These are phyloP conservation scores for Graphium colonna DNA, from an alignment of 2,888 invertebrate genomes.

Conservation along the genomic window DNA sequence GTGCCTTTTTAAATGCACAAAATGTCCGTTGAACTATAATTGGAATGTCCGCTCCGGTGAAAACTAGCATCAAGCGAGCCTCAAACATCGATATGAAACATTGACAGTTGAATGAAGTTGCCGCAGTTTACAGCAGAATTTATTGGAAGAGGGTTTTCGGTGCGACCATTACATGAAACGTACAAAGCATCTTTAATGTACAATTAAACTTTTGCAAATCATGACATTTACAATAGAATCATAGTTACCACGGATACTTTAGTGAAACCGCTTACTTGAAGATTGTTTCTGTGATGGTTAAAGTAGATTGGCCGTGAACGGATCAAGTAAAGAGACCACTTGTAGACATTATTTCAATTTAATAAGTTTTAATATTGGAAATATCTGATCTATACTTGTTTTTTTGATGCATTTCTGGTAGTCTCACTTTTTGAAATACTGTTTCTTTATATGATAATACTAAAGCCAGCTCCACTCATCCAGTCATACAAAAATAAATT, in stretches of 20 bases:
- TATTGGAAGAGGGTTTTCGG: constrained; percentile 41
- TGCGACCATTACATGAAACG: constrained; percentile 39
- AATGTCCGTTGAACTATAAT: too few species aligned
- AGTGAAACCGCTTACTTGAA: constrained; percentile 9
- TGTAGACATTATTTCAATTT: constrained; percentile 2
- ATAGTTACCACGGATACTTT: constrained; percentile 19
- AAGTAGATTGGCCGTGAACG: constrained; percentile 7
- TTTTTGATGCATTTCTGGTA: too few species aligned
- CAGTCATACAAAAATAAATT: too few species aligned
- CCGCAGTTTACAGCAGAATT: constrained; percentile 45
- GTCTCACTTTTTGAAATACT: too few species aligned
- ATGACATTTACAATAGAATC: neutral
- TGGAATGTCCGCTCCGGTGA: too few species aligned
- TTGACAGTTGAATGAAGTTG: constrained; percentile 34
- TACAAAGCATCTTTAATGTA: constrained; percentile 40
- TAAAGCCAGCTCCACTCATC: too few species aligned
- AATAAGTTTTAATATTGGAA: constrained; percentile 1
- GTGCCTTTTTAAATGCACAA: too few species aligned
- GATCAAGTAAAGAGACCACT: neutral
- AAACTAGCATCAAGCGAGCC: constrained; percentile 23
- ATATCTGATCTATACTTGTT: too few species aligned
- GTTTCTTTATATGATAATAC: too few species aligned
- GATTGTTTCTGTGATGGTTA: constrained; percentile 11
- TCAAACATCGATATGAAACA: constrained; percentile 34
- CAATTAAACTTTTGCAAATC: constrained; percentile 47